Evolutionary conservation across 2,113 vertebrate genomes (phyloP).

Genomic region (Hystrix cristata): DNA sequence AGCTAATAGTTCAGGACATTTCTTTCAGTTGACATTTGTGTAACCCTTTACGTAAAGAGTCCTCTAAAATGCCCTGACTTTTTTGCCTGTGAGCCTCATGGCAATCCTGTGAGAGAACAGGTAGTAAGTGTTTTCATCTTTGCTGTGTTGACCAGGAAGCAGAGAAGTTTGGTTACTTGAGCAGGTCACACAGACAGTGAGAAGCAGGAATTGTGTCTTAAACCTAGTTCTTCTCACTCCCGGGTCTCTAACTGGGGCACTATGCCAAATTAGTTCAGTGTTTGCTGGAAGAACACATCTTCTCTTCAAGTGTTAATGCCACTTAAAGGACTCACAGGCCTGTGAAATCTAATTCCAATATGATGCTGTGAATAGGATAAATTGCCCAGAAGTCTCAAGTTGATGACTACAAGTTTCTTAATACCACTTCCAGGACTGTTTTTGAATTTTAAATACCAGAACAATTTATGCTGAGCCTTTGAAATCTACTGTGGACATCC

Average conservation of each 20-base stretch:
- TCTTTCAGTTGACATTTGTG: background rate
- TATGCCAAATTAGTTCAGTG: accelerated
- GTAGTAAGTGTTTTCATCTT: background rate
- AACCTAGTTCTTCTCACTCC: background rate
- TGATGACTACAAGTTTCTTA: background rate
- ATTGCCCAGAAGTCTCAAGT: background rate
- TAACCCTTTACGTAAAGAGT: background rate
- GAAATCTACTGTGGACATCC: background rate
- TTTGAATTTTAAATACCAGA: background rate
- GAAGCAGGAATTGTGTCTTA: background rate
- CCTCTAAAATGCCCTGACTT: background rate
- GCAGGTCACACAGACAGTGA: background rate
- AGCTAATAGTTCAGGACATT: background rate
- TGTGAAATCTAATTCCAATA: background rate
- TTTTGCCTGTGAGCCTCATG: background rate
- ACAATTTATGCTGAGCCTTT: background rate
- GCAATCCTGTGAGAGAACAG: background rate
- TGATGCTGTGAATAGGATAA: background rate
- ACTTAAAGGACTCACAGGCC: background rate
- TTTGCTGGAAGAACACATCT: background rate
- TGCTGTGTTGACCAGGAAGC: background rate
- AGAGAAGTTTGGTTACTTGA: background rate
- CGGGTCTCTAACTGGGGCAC: background rate
- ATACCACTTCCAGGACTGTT: background rate
- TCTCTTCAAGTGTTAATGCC: background rate